phyloP scores from a whole-genome alignment of 2,113 vertebrate genomes.

The Malurus alboscapulatus region DNA sequence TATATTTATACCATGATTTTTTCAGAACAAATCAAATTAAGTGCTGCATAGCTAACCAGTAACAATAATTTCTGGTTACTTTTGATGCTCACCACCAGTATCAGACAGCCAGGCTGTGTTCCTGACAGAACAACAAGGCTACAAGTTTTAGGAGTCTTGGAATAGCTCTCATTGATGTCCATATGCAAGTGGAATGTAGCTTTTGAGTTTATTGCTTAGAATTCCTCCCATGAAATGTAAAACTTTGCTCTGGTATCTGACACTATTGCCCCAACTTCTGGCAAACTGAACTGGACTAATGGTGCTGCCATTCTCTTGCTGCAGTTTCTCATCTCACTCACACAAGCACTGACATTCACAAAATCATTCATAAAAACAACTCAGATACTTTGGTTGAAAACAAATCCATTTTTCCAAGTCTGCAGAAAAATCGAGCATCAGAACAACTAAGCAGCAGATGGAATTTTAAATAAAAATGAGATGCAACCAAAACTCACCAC shows the following conservation, averaged over 20 bases:
- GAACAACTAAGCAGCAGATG: neutral
- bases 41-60: neutral
- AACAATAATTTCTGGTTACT: neutral
- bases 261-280: neutral
- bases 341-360: neutral
- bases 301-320: neutral
- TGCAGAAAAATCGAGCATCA: neutral
- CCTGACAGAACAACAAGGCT: neutral
- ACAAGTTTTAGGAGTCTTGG: neutral
- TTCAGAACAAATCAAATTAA: neutral
- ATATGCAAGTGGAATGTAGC: neutral
- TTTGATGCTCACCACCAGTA: neutral
- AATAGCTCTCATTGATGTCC: neutral
- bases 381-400: neutral
- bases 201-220: neutral
- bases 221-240: neutral
- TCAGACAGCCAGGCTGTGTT: neutral
- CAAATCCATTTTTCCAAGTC: neutral
- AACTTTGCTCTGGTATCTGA: neutral
- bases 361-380: neutral
- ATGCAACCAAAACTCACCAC: slow-evolving; percentile 77
- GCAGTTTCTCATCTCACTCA: neutral
- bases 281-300: neutral
- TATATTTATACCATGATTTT: neutral
- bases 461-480: neutral